Conservation (phyloP, 2,797 vertebrate species). For the Gallinago nigripennis region DNA sequence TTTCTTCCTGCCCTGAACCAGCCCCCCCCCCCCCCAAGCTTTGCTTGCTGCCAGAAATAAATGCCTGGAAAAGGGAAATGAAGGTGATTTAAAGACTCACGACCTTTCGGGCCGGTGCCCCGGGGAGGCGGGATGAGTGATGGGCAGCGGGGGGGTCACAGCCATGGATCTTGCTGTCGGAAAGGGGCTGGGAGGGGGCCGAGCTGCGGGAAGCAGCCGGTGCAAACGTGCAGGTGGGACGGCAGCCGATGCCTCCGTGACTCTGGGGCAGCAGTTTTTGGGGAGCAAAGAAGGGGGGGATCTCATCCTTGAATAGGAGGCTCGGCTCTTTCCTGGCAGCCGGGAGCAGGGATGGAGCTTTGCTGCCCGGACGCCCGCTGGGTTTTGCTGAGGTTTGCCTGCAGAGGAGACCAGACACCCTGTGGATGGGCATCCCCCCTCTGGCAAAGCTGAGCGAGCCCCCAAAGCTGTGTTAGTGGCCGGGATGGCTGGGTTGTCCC, state of each 20-base stretch:
- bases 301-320: neutral
- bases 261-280: neutral
- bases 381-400: neutral
- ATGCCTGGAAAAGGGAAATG: neutral
- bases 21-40: neutral
- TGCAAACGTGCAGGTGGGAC: neutral
- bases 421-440: neutral
- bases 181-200: neutral
- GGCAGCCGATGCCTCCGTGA: neutral
- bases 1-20: neutral
- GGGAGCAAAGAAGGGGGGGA: neutral
- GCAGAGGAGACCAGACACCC: accelerated
- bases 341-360: neutral
- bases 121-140: neutral
- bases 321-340: neutral
- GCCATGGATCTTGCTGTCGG: conserved; percentile 19
- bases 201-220: neutral
- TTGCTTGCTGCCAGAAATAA: neutral
- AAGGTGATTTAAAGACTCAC: neutral
- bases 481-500: neutral
- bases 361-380: neutral
- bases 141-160: neutral
- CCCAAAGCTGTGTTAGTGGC: neutral
- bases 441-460: neutral
- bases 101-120: neutral